phyloP scores from a whole-genome alignment of 2,113 vertebrate genomes.

The Alethe castanea region DNA sequence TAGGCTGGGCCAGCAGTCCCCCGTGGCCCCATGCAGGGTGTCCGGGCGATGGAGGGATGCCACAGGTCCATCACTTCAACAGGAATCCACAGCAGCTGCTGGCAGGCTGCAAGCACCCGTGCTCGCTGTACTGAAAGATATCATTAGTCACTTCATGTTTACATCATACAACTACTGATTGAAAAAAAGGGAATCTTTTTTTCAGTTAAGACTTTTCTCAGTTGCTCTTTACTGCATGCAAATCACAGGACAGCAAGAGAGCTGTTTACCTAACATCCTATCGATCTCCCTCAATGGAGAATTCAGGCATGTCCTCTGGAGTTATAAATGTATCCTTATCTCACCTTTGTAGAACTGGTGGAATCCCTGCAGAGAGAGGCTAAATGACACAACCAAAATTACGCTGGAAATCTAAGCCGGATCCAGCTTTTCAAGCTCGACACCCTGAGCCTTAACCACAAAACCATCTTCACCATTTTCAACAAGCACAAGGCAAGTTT shows the following conservation, averaged over 20 bases:
- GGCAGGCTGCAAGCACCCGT: not conserved
- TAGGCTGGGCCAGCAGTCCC: not conserved
- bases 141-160: not conserved
- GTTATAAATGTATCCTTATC: not conserved
- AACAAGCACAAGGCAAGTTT: not conserved
- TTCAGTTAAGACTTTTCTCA: not conserved
- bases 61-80: not conserved
- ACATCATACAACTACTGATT: not conserved
- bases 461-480: not conserved
- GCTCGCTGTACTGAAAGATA: not conserved
- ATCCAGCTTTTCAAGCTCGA: not conserved
- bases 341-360: fast-evolving
- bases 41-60: fast-evolving
- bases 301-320: not conserved
- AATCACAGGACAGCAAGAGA: not conserved
- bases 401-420: not conserved
- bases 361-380: not conserved
- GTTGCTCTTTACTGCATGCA: not conserved
- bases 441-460: not conserved
- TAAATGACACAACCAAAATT: not conserved
- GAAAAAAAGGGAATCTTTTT: not conserved
- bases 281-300: not conserved
- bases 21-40: not conserved
- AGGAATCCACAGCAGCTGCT: not conserved
- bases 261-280: not conserved